Evolutionary conservation across 1,140 invertebrate species (phyloP).

Genomic region (Kradibia gibbosae): DNA sequence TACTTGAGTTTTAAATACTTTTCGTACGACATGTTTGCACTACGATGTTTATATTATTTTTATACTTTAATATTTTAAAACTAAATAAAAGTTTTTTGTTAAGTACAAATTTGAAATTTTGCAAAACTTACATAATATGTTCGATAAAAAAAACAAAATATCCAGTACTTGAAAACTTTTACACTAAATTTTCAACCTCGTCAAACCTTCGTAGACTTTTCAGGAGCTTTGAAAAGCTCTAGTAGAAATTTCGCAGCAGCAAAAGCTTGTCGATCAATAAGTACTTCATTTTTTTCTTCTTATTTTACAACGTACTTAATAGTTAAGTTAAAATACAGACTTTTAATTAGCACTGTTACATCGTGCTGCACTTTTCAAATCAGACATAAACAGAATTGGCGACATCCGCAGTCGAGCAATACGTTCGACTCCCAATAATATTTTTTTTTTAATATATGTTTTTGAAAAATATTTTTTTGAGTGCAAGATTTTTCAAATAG

Average conservation of each 20-base stretch:
- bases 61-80: neutral
- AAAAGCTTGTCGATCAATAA: conserved; percentile 46
- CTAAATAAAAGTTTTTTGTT: neutral
- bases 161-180: conserved; percentile 26
- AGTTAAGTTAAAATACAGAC: conserved; percentile 41
- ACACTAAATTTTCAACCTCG: conserved; percentile 31
- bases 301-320: conserved; percentile 30
- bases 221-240: conserved; percentile 22
- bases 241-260: neutral
- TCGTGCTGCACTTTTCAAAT: neutral
- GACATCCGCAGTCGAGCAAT: neutral
- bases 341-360: conserved; percentile 48
- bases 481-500: neutral
- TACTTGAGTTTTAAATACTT: neutral
- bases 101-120: neutral
- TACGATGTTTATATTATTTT: too few relatives aligned
- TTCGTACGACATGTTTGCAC: too few relatives aligned
- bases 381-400: neutral
- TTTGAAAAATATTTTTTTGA: neutral
- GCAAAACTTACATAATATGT: neutral
- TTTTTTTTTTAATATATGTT: neutral
- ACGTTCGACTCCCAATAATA: too few relatives aligned
- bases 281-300: conserved; percentile 32
- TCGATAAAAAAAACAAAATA: conserved; percentile 7
- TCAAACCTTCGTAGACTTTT: conserved; percentile 17